Evolutionary conservation across 2,113 vertebrate genomes (phyloP).

Genomic region (Panthera leo): DNA sequence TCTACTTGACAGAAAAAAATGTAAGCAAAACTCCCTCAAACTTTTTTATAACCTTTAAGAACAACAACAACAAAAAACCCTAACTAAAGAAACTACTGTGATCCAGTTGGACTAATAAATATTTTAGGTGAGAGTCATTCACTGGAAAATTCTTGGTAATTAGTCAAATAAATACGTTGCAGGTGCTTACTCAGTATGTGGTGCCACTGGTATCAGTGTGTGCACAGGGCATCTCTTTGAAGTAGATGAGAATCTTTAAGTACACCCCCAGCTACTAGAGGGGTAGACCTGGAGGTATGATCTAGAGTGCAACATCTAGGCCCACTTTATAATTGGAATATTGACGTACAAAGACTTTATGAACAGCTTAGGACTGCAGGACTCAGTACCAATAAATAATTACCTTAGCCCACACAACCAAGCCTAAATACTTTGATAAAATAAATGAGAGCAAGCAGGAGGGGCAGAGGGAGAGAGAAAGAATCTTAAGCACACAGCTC

Average conservation of each 20-base stretch:
- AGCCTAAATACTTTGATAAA: slow-evolving; percentile 11
- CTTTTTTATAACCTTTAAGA: slow-evolving; percentile 6
- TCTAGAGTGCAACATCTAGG: not conserved
- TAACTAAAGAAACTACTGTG: not conserved
- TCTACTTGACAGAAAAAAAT: slow-evolving; percentile 26
- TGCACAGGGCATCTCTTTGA: not conserved
- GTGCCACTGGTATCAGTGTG: too few relatives aligned
- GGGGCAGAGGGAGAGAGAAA: too few relatives aligned
- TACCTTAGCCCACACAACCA: not conserved
- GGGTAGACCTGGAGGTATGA: not conserved
- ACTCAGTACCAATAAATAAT: not conserved
- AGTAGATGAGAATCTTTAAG: not conserved
- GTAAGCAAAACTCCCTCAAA: not conserved
- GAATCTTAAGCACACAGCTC: too few relatives aligned
- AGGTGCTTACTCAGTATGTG: not conserved
- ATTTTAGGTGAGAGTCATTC: not conserved
- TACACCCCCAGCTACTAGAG: not conserved
- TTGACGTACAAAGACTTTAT: not conserved
- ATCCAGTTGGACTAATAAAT: slow-evolving; percentile 14
- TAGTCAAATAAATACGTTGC: not conserved
- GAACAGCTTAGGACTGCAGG: not conserved
- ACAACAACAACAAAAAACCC: not conserved
- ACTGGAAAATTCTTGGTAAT: slow-evolving; percentile 38
- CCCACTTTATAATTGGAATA: not conserved
- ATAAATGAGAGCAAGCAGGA: not conserved